A percentile compares a stretch with the other conserved stretches of the same genome.
These are phyloP conservation scores for Drosophila takahashii DNA, from an alignment of 1,140 invertebrate genomes.

Conservation along the genomic window DNA sequence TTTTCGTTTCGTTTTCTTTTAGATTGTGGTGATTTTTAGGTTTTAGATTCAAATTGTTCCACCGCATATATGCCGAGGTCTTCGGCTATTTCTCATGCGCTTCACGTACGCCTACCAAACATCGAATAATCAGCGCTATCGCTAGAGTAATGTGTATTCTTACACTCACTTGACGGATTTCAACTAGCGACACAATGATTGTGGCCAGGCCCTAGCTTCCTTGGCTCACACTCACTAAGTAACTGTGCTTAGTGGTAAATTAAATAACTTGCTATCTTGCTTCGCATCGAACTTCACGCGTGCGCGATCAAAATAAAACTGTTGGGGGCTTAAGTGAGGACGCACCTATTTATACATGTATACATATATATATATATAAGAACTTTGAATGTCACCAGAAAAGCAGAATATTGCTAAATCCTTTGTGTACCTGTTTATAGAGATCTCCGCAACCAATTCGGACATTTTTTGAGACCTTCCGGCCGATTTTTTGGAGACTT, in stretches of 20 bases:
- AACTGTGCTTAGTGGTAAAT: conserved; percentile 8
- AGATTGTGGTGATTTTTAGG: too few relatives aligned
- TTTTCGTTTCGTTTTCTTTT: too few relatives aligned
- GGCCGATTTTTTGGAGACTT: too few relatives aligned
- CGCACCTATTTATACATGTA: conserved; percentile 71
- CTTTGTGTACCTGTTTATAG: too few relatives aligned
- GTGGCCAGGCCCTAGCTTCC: conserved; percentile 28
- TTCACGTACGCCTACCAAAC: conserved; percentile 47
- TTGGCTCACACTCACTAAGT: conserved; percentile 54
- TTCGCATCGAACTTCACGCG: conserved; percentile 51
- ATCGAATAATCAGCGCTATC: background rate
- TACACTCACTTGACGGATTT: conserved; percentile 40
- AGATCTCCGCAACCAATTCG: too few relatives aligned
- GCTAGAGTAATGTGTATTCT: background rate
- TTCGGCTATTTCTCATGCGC: conserved; percentile 28
- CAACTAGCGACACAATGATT: conserved; percentile 37
- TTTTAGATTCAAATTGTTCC: too few relatives aligned
- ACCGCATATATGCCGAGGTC: too few relatives aligned
- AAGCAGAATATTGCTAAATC: too few relatives aligned
- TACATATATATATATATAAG: background rate
- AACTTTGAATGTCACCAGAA: too few relatives aligned
- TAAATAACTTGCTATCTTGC: conserved; percentile 12
- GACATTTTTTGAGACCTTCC: too few relatives aligned
- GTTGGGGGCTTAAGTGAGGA: conserved; percentile 57
- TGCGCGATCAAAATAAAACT: conserved; percentile 67